phyloP scores from a whole-genome alignment of 2,797 vertebrate species.

The Centroberyx gerrardi region DNA sequence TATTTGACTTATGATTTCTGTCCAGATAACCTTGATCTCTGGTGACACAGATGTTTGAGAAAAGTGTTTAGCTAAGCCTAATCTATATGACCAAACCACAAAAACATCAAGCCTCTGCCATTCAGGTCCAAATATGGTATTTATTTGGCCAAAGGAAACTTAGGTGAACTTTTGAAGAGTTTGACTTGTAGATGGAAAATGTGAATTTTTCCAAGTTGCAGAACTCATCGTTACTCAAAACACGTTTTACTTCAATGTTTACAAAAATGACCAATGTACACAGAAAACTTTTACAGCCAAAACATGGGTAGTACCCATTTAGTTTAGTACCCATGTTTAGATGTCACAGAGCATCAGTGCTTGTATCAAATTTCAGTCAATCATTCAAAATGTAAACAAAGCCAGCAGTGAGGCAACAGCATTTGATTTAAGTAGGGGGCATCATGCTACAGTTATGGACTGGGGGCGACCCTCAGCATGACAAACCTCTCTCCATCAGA shows the following conservation, averaged over 20 bases:
- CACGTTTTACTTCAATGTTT: not conserved
- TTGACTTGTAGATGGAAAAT: not conserved
- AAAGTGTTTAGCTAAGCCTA: not conserved
- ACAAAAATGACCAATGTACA: not conserved
- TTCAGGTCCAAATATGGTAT: not conserved
- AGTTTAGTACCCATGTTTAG: not conserved
- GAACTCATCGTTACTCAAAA: not conserved
- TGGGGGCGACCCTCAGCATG: not conserved
- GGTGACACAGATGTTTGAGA: slow-evolving; percentile 11
- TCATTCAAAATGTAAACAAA: not conserved
- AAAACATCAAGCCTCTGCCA: not conserved
- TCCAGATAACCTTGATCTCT: slow-evolving; percentile 6
- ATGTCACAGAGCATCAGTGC: not conserved
- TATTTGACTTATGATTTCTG: slow-evolving; percentile 21
- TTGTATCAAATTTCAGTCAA: not conserved
- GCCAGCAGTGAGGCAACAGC: not conserved
- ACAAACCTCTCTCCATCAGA: not conserved
- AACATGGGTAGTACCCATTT: not conserved
- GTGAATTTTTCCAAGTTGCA: not conserved
- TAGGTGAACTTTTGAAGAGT: not conserved
- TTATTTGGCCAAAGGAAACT: not conserved
- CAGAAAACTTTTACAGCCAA: not conserved
- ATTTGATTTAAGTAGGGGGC: not conserved
- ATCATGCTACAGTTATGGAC: not conserved
- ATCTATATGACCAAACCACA: slow-evolving; percentile 11